Conservation (phyloP, 2,797 vertebrate genomes). For the Lagothrix lagotricha region DNA sequence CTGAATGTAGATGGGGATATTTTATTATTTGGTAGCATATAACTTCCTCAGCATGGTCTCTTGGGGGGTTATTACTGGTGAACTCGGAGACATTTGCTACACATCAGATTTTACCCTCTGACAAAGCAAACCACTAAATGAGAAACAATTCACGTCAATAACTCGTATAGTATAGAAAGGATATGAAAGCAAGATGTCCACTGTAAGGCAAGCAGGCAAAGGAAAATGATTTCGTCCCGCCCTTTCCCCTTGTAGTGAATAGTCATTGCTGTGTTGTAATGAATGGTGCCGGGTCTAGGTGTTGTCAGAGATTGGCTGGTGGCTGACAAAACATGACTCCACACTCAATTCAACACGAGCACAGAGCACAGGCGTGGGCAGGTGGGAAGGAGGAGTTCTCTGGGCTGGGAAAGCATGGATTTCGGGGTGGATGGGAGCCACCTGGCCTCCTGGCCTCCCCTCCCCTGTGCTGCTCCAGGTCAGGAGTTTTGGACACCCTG, state of each 20-base stretch:
- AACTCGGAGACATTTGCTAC: not conserved
- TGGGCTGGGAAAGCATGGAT: too few relatives aligned
- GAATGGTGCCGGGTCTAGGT: fast-evolving
- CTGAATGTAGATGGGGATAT: not conserved
- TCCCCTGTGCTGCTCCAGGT: not conserved
- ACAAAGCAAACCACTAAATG: not conserved
- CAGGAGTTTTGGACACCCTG: not conserved
- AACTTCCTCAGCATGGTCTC: not conserved
- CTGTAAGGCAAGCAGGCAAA: fast-evolving
- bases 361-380: fast-evolving
- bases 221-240: not conserved
- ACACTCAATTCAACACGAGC: fast-evolving
- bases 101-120: not conserved
- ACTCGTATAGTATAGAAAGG: fast-evolving
- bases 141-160: fast-evolving
- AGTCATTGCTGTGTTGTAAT: fast-evolving
- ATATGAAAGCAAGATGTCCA: fast-evolving
- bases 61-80: not conserved
- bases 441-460: fast-evolving
- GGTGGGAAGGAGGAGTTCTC: not conserved
- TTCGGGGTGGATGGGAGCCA: not conserved
- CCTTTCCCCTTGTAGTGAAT: fast-evolving
- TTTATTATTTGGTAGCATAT: slow-evolving; percentile 57
- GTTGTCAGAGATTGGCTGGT: not conserved
- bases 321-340: fast-evolving